These are phyloP conservation scores for Notospermus geniculatus DNA, from an alignment of 1,140 invertebrate species.

Conservation along the genomic window DNA sequence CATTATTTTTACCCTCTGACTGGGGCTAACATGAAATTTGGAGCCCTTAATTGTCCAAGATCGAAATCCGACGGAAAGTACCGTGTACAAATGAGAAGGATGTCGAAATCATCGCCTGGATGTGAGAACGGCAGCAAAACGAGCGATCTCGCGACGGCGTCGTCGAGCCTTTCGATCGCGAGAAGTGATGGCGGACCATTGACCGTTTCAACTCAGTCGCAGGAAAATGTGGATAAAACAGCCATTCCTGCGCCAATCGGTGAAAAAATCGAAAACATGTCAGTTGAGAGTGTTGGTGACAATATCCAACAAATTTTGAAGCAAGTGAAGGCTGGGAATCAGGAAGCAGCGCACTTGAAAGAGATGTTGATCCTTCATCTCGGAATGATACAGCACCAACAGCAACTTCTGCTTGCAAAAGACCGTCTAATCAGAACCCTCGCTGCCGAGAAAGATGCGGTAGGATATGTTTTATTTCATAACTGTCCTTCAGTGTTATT, in stretches of 20 bases:
- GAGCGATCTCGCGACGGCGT: background rate
- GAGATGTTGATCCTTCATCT: conserved; percentile 69
- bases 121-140: background rate
- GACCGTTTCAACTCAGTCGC: too few species aligned
- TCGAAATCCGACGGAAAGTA: conserved; percentile 2
- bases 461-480: conserved; percentile 37
- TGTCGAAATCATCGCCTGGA: conserved; percentile 1
- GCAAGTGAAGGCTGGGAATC: conserved; percentile 4
- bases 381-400: conserved; percentile 72
- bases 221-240: too few species aligned
- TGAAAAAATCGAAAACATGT: background rate
- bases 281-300: conserved; percentile 3
- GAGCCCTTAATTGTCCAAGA: too few species aligned
- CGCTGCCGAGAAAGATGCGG: conserved; percentile 67
- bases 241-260: too few species aligned
- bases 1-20: too few species aligned
- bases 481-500: too few species aligned
- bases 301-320: conserved; percentile 4
- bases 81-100: conserved; percentile 8
- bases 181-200: too few species aligned
- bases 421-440: conserved; percentile 65
- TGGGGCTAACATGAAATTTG: too few species aligned
- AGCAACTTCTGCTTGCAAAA: conserved; percentile 67
- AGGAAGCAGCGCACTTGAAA: conserved; percentile 59
- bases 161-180: too few species aligned